phyloP scores from a whole-genome alignment of 2,797 vertebrate species.

The Hydrocynus forskahlii region DNA sequence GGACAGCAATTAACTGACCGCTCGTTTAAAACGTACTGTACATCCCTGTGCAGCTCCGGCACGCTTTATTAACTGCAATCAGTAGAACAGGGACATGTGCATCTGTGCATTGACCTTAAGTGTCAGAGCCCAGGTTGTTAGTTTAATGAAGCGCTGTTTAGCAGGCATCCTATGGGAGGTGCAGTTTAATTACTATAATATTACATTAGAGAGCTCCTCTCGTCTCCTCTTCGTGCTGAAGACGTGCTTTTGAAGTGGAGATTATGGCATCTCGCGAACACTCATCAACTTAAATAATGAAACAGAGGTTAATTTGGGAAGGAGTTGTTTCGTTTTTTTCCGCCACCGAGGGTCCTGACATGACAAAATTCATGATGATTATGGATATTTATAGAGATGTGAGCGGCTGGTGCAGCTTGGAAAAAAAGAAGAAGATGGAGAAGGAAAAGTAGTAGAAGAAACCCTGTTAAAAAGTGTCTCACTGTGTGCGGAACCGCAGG shows the following conservation, averaged over 20 bases:
- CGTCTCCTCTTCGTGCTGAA: slow-evolving; percentile 29
- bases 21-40: slow-evolving; percentile 3
- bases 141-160: slow-evolving; percentile 57
- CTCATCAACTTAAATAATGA: slow-evolving; percentile 46
- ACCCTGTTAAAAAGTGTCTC: neutral
- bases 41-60: slow-evolving; percentile 16
- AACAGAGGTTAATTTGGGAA: slow-evolving; percentile 42
- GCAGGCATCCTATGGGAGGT: slow-evolving; percentile 40
- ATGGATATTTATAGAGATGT: slow-evolving; percentile 43
- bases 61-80: slow-evolving; percentile 36
- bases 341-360: slow-evolving; percentile 32
- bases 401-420: neutral
- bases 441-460: neutral
- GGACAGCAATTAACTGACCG: slow-evolving; percentile 19
- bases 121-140: slow-evolving; percentile 48
- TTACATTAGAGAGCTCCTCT: slow-evolving; percentile 41
- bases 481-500: neutral
- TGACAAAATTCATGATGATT: slow-evolving; percentile 46
- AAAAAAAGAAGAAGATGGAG: neutral
- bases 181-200: slow-evolving; percentile 56
- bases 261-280: slow-evolving; percentile 35
- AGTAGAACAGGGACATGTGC: slow-evolving; percentile 30
- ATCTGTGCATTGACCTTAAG: slow-evolving; percentile 45
- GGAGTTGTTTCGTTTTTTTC: slow-evolving; percentile 22
- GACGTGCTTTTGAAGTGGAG: slow-evolving; percentile 51